Evolutionary conservation across 1,140 invertebrate species (phyloP), one percentile per base, ranked within the genome.

Genomic region (Brachionus asplanchnoidis): DNA sequence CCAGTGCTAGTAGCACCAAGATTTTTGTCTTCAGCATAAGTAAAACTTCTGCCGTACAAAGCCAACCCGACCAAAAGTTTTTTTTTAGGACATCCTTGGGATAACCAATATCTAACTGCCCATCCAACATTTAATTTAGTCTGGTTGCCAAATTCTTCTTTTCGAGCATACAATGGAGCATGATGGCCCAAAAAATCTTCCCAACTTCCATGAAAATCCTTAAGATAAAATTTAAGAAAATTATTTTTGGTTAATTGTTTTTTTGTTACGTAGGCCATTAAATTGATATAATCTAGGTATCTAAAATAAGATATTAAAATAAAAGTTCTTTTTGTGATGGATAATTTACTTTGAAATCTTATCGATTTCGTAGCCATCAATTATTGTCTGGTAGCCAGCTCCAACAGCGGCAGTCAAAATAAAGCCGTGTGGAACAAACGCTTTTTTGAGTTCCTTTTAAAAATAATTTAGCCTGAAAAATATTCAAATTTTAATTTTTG

Each of bases 251-350:
- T n/a, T 17, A 12, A 36, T 40, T 26, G 26, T 26, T 40, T 12
- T 20, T 11, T n/a, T 17, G 11, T 66, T 53, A 68, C 94, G 90
- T 97, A 92, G 94, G 97, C 86, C 90, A 91, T 91, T 26, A 98
- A 91, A 90, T 97, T 98, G 90, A 98, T 94, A 92, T 97, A 97
- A 90, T 98, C 96, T 82, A 98, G 89, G 89, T 96, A 93, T 87
- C 84, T 60, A 17, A 65, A 86, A 87, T 12, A 26, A 50, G 11
- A 12, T 3, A 53, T n/a, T 32, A 12, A 42, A 36, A 12, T 77
- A 32, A 68, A 68, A 68, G 7, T 28, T 92, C 20, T 97, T 32
- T 84, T 36, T 40, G 5, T 14, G 2, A 14, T 23, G 3, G 44
- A 46, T 12, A 46, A 3, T 40, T 77, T 89, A 95, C 92, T 85